Evolutionary conservation across 2,888 invertebrate genomes (phyloP).

Genomic region (Dendrolimus houi): DNA sequence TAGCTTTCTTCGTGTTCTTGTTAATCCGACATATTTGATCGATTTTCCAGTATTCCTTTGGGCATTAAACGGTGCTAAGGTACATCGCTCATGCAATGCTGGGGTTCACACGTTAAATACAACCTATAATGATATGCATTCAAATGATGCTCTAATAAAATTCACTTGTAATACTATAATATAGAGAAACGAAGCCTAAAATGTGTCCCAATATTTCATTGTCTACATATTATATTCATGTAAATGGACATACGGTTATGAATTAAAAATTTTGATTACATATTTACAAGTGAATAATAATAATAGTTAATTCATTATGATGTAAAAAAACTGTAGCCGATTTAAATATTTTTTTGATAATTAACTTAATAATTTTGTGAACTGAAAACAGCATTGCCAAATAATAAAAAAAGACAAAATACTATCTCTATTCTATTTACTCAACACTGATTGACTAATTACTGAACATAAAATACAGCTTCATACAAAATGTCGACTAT

Average conservation of each 20-base stretch:
- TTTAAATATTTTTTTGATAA: background rate
- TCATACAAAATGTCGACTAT: background rate
- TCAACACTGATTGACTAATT: background rate
- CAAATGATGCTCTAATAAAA: background rate
- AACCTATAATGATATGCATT: background rate
- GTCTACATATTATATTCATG: too few relatives aligned
- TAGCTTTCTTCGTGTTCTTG: too few relatives aligned
- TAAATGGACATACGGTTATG: too few relatives aligned
- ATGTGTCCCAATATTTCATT: background rate
- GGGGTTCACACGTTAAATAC: conserved; percentile 35
- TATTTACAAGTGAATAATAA: background rate
- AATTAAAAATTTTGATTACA: background rate
- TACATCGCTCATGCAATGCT: conserved; percentile 45
- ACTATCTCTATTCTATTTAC: background rate
- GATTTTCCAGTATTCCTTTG: background rate
- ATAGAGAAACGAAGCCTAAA: background rate
- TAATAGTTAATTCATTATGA: background rate
- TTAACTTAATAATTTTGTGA: background rate
- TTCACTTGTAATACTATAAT: background rate
- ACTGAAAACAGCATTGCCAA: background rate
- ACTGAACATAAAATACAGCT: background rate
- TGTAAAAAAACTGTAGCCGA: background rate
- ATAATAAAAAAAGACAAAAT: background rate
- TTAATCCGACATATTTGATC: conserved; percentile 4
- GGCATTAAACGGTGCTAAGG: conserved; percentile 25